Evolutionary conservation across 2,113 vertebrate genomes (phyloP).

Genomic region (Archilochus colubris): DNA sequence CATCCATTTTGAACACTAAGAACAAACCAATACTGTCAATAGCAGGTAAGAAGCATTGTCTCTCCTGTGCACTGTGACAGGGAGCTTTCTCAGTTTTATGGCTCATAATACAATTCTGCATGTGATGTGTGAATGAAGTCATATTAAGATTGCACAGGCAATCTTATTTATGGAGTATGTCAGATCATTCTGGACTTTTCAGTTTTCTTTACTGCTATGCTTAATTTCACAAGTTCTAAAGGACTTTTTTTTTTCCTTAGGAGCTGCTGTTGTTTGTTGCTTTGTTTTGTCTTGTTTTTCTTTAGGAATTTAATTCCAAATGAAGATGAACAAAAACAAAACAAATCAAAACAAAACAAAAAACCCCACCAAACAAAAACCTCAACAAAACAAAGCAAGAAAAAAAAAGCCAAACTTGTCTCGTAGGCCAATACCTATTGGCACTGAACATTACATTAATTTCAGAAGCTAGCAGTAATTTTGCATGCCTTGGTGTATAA

Average conservation of each 20-base stretch:
- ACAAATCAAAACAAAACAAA: too few relatives aligned
- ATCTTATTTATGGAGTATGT: background rate
- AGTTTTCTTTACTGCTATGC: background rate
- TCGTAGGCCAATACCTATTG: background rate
- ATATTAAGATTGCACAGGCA: background rate
- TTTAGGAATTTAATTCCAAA: background rate
- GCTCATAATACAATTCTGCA: background rate
- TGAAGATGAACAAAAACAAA: too few relatives aligned
- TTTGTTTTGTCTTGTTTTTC: background rate
- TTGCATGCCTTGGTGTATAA: background rate
- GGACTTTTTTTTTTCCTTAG: background rate
- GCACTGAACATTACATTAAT: background rate
- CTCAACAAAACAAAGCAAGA: too few relatives aligned
- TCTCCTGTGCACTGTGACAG: background rate
- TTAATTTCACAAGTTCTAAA: background rate
- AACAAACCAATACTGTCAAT: background rate
- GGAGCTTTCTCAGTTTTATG: background rate
- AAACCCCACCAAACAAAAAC: too few relatives aligned
- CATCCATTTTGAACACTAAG: background rate
- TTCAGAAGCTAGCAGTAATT: background rate
- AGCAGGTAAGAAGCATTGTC: background rate
- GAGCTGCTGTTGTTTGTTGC: background rate
- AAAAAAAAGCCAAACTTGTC: background rate
- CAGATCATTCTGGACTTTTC: background rate
- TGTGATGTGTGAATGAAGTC: background rate